Conservation (phyloP, 2,797 vertebrate genomes). For the Lepilemur ruficaudatus region DNA sequence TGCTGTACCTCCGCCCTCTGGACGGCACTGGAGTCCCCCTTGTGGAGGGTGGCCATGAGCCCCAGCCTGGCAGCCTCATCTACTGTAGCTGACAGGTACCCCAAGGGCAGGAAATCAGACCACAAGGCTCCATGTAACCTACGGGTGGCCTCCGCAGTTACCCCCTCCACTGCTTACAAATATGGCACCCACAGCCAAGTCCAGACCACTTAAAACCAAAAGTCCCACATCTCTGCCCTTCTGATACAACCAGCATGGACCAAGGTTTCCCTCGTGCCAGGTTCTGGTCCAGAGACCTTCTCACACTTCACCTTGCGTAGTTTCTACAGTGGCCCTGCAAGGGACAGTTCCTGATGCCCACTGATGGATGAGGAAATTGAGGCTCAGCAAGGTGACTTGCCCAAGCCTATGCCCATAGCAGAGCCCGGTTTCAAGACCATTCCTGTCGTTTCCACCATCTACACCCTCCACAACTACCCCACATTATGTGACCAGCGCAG, state of each 20-base stretch:
- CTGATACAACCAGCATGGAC: not conserved
- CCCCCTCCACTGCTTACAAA: not conserved
- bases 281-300: not conserved
- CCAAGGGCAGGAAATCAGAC: not conserved
- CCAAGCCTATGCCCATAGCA: not conserved
- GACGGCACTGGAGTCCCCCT: not conserved
- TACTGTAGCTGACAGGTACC: not conserved
- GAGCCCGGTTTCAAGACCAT: not conserved
- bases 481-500: not conserved
- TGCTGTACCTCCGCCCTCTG: not conserved
- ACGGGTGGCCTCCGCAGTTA: not conserved
- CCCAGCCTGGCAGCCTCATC: not conserved
- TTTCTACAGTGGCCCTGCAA: not conserved
- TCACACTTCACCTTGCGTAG: not conserved
- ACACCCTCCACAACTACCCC: fast-evolving
- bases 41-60: not conserved
- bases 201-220: not conserved
- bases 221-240: not conserved
- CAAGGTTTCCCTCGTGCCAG: fast-evolving
- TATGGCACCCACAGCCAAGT: not conserved
- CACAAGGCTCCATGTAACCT: not conserved
- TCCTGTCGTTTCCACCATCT: not conserved
- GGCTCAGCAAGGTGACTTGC: not conserved
- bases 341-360: not conserved
- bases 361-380: not conserved